Conservation (phyloP, 2,888 invertebrate genomes). For the Limnephilus lunatus region DNA sequence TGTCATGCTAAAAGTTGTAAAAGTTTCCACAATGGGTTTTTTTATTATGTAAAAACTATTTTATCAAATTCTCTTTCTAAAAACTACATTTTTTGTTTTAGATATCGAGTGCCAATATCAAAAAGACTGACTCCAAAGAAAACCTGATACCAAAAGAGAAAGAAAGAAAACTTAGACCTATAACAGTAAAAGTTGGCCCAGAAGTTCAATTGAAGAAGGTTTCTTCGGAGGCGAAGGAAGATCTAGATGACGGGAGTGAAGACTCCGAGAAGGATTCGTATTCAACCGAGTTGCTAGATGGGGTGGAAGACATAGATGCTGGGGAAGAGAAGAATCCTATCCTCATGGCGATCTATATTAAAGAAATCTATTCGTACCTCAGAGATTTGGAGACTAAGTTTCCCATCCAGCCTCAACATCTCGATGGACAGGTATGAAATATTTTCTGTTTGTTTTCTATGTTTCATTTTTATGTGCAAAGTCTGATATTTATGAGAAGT, state of each 20-base stretch:
- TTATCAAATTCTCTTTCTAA: not conserved
- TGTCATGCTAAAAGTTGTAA: too few relatives aligned
- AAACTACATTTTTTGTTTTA: slow-evolving; percentile 6
- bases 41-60: not conserved
- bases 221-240: slow-evolving; percentile 9
- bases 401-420: slow-evolving; percentile 81
- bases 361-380: slow-evolving; percentile 93
- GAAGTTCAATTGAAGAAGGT: not conserved
- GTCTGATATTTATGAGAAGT: too few relatives aligned
- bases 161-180: slow-evolving; percentile 28
- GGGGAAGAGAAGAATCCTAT: slow-evolving; percentile 86
- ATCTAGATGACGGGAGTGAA: not conserved
- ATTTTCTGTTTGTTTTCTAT: not conserved
- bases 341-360: slow-evolving; percentile 89
- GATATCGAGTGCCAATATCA: slow-evolving; percentile 34
- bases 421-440: slow-evolving; percentile 79
- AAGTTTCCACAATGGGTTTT: not conserved
- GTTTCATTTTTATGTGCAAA: too few relatives aligned
- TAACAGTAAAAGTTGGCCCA: slow-evolving; percentile 5
- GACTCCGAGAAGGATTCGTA: slow-evolving; percentile 57
- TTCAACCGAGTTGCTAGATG: slow-evolving; percentile 70
- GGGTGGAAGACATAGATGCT: slow-evolving; percentile 86
- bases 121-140: slow-evolving; percentile 56
- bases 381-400: slow-evolving; percentile 84
- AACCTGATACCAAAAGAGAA: slow-evolving; percentile 55